phyloP scores from a whole-genome alignment of 1,140 invertebrate genomes.

The Drosophila mojavensis region DNA sequence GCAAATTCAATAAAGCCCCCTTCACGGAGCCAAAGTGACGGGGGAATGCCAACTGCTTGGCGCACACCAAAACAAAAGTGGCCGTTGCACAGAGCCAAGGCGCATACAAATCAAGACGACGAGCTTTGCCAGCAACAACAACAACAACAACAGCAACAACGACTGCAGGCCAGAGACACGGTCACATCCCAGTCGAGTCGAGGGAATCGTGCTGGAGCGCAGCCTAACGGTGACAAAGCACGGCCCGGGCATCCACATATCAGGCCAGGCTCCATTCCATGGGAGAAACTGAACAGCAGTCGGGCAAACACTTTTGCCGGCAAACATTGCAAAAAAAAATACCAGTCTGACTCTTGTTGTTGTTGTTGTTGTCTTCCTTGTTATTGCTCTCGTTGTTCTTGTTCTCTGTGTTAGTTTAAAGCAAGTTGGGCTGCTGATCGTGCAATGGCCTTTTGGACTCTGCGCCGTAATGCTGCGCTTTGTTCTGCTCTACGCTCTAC shows the following conservation, averaged over 20 bases:
- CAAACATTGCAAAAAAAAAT: slow-evolving; percentile 25
- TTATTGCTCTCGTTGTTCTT: slow-evolving; percentile 7
- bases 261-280: slow-evolving; percentile 12
- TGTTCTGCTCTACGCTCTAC: slow-evolving; percentile 14
- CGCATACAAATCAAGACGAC: slow-evolving; percentile 73
- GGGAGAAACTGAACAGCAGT: slow-evolving; percentile 3
- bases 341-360: slow-evolving; percentile 3
- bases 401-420: slow-evolving; percentile 22
- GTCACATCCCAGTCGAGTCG: slow-evolving; percentile 15
- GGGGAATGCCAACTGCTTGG: slow-evolving; percentile 58
- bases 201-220: slow-evolving; percentile 31
- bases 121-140: slow-evolving; percentile 14
- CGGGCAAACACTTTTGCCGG: slow-evolving; percentile 16
- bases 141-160: slow-evolving; percentile 7
- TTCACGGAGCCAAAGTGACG: slow-evolving; percentile 32
- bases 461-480: slow-evolving; percentile 12
- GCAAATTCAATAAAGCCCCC: slow-evolving; percentile 51
- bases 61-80: slow-evolving; percentile 55
- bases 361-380: slow-evolving; percentile 12
- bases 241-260: slow-evolving; percentile 23
- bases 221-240: slow-evolving; percentile 23
- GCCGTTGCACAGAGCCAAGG: slow-evolving; percentile 57
- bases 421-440: slow-evolving; percentile 49
- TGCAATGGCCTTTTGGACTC: slow-evolving; percentile 50
- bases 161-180: background rate